Evolutionary conservation across 2,888 invertebrate species (phyloP), one percentile per base, ranked within the genome.

Genomic region (Clivina fossor): DNA sequence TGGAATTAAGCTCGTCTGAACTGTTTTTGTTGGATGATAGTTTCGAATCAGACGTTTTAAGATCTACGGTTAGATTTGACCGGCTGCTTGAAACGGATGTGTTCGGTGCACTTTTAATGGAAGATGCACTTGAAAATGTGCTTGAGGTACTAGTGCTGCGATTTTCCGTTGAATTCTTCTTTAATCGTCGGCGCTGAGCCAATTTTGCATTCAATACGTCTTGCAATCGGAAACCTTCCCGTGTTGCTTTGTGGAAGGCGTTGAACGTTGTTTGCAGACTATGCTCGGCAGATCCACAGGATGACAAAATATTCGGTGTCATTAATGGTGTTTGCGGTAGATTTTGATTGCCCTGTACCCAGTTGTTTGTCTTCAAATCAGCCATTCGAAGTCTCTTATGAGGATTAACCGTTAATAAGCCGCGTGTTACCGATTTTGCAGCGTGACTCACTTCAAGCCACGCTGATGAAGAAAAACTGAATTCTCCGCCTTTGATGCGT

Each of bases 321-420:
- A 80, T 79, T 33, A 84, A 72, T 38, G 84, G 78, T 20, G 80
- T 79, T 65, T 77, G 68, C 32, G 77, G 70, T 65, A 75, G 75
- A 67, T 68, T 68, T 58, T 69, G 68, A 22, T 65, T 71, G 44
- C 74, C 74, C 61, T 72, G 71, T 13, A 89, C 72, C 90, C 90
- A 90, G 19, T 80, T 75, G 68, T 86, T 85, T n/a, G 74, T 73
- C 8, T 81, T 72, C 51, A 94, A 76, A 57, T 86, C 84, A 16
- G 72, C 68, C 72, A 90, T 84, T 3, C 83, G 81, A 59, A 90
- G 75, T 44, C 94, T 78, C 56, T 83, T 78, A 35, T 77, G 75
- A 0, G 92, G 88, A 66, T 93, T 88, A 4, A 91, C 87, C 0
- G 87, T 86, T 44, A 95, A 74, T 53, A 95, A 76, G 0, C 89